Evolutionary conservation across 2,113 vertebrate genomes (phyloP).

Genomic region (Harpagus bidentatus): DNA sequence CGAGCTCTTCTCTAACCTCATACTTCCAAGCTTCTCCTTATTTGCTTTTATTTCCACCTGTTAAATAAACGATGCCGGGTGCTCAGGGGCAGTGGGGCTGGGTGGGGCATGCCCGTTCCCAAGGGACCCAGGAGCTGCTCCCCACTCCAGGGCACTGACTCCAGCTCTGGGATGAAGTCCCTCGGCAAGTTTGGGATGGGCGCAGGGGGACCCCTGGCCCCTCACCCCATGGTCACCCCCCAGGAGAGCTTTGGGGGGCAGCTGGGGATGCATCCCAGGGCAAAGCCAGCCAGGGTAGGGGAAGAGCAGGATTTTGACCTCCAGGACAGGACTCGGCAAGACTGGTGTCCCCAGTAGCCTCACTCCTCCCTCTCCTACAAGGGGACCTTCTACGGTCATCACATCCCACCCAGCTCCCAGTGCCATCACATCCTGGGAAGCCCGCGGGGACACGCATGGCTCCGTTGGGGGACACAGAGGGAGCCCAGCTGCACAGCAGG

Average conservation of each 20-base stretch:
- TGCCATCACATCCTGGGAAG: background rate
- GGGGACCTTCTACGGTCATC: background rate
- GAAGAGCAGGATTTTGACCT: background rate
- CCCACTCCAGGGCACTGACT: fast-evolving
- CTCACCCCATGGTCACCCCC: background rate
- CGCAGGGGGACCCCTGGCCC: background rate
- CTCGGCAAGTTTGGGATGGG: background rate
- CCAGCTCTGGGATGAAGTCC: background rate
- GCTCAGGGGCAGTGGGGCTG: background rate
- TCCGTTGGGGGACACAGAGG: fast-evolving
- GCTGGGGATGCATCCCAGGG: background rate
- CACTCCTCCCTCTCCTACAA: background rate
- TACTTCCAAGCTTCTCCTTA: slow-evolving; percentile 59
- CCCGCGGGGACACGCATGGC: background rate
- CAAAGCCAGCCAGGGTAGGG: background rate
- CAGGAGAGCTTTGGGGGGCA: background rate
- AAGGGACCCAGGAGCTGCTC: background rate
- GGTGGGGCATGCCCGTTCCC: fast-evolving
- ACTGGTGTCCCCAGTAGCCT: fast-evolving
- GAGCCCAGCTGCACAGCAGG: fast-evolving
- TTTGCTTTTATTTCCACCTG: slow-evolving; percentile 58
- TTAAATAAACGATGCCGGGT: background rate
- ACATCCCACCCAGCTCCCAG: background rate
- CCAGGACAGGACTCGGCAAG: background rate
- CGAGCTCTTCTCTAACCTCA: slow-evolving; percentile 14